Base-by-base conservation (phyloP, 2,888 invertebrate genomes). In the Lithophane leautieri region DNA sequence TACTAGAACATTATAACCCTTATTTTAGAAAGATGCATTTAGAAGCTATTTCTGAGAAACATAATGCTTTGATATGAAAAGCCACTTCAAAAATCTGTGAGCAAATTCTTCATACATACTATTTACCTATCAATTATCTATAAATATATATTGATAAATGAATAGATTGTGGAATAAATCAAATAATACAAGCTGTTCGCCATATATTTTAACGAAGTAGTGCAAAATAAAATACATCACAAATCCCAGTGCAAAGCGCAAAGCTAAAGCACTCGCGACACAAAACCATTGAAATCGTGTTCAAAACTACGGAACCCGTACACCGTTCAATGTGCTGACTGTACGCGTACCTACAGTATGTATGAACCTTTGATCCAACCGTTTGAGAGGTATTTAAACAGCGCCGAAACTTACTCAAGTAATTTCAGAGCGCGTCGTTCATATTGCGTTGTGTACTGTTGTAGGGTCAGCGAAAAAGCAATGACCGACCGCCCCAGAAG, bases 311-410 rank as follows among this genome's bases (percentile, higher is more conserved):
- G 47, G 47, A 34, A 69, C 47, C 42, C 22, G 69, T 60, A 22
- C 14, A 22, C 12, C 28, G 14, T 60, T 52, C n/a, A 77, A 61
- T 71, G 28, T 70, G 52, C 60, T 44, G 11, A 44, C 68, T 99
- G 56, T 71, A 66, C 52, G 4, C 22, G 14, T 47, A 40, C 7
- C 14, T 72, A 25, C 50, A 60, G 42, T 69, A 63, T 66, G 34
- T 65, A 73, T 47, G 44, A 42, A 68, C 77, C 73, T 79, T 76
- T 86, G 86, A 79, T 83, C 73, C 60, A 52, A 76, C 98, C 93
- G 99, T 76, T 76, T 42, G 52, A 74, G 68, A 75, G 70, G 66
- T 76, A 79, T 85, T 85, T 73, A 75, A 85, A 85, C 83, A 79
- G 58, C 71, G 56, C 66, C 66, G 40, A 72, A 86, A 86, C 83